Percentiles rank a stretch among this genome's conserved stretches.
Evolutionary conservation across 2,113 vertebrate genomes (phyloP).

Genomic region (Chionomys nivalis): DNA sequence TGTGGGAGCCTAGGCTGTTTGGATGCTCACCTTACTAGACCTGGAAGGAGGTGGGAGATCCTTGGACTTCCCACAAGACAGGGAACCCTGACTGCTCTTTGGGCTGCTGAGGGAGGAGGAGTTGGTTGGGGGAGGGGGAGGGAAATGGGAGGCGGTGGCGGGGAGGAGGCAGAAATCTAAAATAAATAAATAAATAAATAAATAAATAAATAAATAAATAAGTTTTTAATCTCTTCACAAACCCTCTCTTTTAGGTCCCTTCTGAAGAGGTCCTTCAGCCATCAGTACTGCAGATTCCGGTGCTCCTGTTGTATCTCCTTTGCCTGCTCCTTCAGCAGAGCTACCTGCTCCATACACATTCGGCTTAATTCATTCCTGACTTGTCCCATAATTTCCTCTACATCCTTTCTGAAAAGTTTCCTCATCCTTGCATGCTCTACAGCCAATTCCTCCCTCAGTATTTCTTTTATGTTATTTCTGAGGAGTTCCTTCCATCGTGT

Average conservation of each 20-base stretch:
- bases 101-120: too few relatives aligned
- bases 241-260: neutral
- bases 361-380: neutral
- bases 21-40: too few relatives aligned
- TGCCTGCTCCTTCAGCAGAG: neutral
- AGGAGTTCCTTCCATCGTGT: neutral
- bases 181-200: too few relatives aligned
- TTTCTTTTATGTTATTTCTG: neutral
- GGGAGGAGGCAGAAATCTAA: too few relatives aligned
- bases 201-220: too few relatives aligned
- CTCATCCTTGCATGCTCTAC: neutral
- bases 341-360: neutral
- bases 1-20: too few relatives aligned
- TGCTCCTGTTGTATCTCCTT: neutral
- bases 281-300: neutral
- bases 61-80: too few relatives aligned
- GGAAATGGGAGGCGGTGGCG: too few relatives aligned
- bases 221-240: neutral
- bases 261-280: neutral
- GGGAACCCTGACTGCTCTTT: too few relatives aligned
- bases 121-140: too few relatives aligned
- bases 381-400: neutral
- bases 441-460: neutral
- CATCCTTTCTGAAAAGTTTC: neutral
- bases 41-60: too few relatives aligned